phyloP scores from a whole-genome alignment of 1,140 invertebrate genomes.

The Probaryconus sp. region DNA sequence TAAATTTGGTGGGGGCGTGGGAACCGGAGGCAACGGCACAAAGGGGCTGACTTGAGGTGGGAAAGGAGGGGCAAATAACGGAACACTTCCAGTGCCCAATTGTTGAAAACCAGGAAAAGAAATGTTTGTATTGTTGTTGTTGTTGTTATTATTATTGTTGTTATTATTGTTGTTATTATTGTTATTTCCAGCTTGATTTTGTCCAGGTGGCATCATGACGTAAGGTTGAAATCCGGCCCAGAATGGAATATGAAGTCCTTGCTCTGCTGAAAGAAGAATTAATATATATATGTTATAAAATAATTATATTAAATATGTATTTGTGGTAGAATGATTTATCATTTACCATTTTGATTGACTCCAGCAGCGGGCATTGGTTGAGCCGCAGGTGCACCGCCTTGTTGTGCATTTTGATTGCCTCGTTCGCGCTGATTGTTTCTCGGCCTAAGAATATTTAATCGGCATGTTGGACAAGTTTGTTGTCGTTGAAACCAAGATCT shows the following conservation, averaged over 20 bases:
- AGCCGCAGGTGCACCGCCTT: conserved; percentile 71
- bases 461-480: conserved; percentile 99
- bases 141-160: conserved; percentile 38
- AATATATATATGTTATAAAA: neutral
- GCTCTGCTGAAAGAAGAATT: conserved; percentile 48
- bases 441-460: conserved; percentile 91
- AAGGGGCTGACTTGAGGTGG: conserved; percentile 80
- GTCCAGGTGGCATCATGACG: conserved; percentile 52
- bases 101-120: conserved; percentile 65
- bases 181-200: conserved; percentile 39
- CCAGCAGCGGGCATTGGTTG: conserved; percentile 71
- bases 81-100: conserved; percentile 72
- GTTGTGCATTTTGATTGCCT: conserved; percentile 51
- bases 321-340: neutral
- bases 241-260: conserved; percentile 69
- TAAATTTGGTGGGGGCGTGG: conserved; percentile 84
- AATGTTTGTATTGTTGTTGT: conserved; percentile 63
- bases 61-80: conserved; percentile 80
- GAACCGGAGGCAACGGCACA: conserved; percentile 86
- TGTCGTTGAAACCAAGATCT: conserved; percentile 99
- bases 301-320: neutral
- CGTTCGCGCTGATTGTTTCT: conserved; percentile 61
- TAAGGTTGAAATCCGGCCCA: conserved; percentile 71
- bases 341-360: conserved; percentile 67
- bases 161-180: conserved; percentile 46